phyloP scores from a whole-genome alignment of 1,140 invertebrate species.

The Rhagoletis zephyria region DNA sequence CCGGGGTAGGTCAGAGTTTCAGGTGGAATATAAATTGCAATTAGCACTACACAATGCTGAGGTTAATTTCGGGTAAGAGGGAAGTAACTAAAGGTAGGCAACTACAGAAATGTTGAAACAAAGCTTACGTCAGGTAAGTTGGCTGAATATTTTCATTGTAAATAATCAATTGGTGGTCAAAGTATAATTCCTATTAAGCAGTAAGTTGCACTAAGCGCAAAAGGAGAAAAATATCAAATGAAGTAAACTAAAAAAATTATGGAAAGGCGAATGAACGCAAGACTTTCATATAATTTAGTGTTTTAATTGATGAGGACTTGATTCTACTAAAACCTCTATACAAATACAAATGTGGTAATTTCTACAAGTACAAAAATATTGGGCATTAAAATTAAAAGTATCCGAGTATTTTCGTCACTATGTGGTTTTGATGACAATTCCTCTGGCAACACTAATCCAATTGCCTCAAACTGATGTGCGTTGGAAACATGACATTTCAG shows the following conservation, averaged over 20 bases:
- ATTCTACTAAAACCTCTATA: background rate
- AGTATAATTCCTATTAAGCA: background rate
- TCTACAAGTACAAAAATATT: background rate
- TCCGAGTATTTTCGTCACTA: too few relatives aligned
- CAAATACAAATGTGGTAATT: background rate
- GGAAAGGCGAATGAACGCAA: background rate
- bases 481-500: too few relatives aligned
- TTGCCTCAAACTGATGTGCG: too few relatives aligned
- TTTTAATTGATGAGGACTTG: background rate
- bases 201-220: background rate
- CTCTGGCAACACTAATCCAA: too few relatives aligned
- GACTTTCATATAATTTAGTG: background rate
- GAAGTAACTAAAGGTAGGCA: background rate
- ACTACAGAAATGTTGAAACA: background rate
- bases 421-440: too few relatives aligned
- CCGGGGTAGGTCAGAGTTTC: background rate
- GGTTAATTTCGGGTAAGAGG: background rate
- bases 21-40: constrained; percentile 9
- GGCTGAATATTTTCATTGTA: background rate
- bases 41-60: background rate
- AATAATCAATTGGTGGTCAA: background rate
- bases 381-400: background rate
- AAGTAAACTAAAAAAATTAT: too few relatives aligned
- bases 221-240: too few relatives aligned
- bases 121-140: background rate